Conservation (phyloP, 2,888 invertebrate species). For the Dicyrtomina minuta region DNA sequence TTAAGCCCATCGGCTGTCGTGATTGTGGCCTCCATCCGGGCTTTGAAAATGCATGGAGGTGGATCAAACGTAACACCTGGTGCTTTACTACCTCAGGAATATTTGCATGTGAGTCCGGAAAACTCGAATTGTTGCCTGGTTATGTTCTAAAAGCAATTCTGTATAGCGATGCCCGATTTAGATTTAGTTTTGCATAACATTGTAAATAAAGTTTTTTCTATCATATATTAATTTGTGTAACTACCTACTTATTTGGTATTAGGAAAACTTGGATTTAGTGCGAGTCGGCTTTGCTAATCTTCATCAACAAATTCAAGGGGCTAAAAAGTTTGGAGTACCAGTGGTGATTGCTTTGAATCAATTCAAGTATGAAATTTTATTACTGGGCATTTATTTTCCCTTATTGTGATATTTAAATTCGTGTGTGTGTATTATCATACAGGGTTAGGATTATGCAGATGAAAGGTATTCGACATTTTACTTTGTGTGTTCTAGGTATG, state of each 20-base stretch:
- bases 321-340: conserved; percentile 82
- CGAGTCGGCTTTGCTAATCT: conserved; percentile 86
- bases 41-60: conserved; percentile 98
- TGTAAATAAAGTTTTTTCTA: too few species aligned
- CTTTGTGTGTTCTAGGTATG: conserved; percentile 64
- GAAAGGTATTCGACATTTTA: neutral
- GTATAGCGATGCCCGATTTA: too few species aligned
- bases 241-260: conserved; percentile 41
- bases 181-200: too few species aligned
- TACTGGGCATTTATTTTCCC: neutral
- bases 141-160: too few species aligned
- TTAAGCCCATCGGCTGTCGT: conserved; percentile 85
- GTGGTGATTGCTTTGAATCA: conserved; percentile 92
- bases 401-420: neutral
- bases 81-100: conserved; percentile 78
- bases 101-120: conserved; percentile 64
- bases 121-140: too few species aligned
- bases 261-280: conserved; percentile 84
- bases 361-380: conserved; percentile 67
- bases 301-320: conserved; percentile 90
- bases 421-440: neutral
- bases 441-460: neutral
- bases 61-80: conserved; percentile 87
- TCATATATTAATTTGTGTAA: conserved; percentile 13
- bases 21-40: conserved; percentile 87